Conservation (phyloP, 2,797 vertebrate genomes). For the Rhabdomys pumilio region DNA sequence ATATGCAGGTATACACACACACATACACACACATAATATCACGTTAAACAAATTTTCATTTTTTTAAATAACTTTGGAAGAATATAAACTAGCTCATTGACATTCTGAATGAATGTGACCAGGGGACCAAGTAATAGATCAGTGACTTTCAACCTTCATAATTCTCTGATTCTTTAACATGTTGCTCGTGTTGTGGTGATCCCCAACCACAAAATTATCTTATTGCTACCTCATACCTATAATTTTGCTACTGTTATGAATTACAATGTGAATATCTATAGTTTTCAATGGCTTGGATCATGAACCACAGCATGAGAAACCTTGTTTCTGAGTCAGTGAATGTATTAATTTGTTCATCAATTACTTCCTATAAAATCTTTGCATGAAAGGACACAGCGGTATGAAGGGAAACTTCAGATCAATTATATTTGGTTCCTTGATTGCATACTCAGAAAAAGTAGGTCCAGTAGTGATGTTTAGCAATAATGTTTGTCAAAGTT, state of each 20-base stretch:
- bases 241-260: not conserved
- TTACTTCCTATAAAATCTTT: not conserved
- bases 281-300: not conserved
- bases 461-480: not conserved
- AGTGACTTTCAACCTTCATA: not conserved
- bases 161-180: not conserved
- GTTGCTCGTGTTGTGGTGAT: not conserved
- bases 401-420: not conserved
- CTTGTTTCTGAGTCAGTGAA: not conserved
- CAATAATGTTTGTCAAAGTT: not conserved
- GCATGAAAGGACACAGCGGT: not conserved
- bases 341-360: not conserved
- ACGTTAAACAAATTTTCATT: not conserved
- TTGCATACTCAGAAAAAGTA: not conserved
- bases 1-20: not conserved
- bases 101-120: not conserved
- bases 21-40: not conserved
- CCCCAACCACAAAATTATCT: not conserved
- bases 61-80: not conserved
- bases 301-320: not conserved
- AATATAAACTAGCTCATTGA: not conserved
- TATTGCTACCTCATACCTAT: not conserved
- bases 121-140: not conserved
- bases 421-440: not conserved
- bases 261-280: not conserved